Percentiles rank a stretch among this genome's conserved stretches.
Conservation (phyloP, 2,888 invertebrate species). For the Hypomecis atomaria region DNA sequence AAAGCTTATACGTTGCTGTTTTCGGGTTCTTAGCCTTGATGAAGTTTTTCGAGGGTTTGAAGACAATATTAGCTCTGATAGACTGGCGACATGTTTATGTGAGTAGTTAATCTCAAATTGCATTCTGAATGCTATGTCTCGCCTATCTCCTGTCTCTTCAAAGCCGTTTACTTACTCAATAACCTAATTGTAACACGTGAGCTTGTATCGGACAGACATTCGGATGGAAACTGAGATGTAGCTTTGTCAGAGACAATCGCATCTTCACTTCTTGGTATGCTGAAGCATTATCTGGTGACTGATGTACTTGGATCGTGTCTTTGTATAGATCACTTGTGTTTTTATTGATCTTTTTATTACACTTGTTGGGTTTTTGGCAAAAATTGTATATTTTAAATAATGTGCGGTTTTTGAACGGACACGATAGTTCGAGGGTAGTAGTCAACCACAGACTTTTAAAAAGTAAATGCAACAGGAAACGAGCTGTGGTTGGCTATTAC, state of each 20-base stretch:
- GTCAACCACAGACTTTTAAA: too few species aligned
- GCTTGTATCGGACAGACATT: conserved; percentile 1
- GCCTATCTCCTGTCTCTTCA: neutral
- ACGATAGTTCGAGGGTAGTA: too few species aligned
- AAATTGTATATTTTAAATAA: too few species aligned
- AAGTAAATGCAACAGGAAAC: too few species aligned
- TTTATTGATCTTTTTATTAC: too few species aligned
- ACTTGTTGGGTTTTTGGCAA: too few species aligned
- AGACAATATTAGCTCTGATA: conserved; percentile 1
- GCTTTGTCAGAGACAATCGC: neutral
- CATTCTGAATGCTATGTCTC: conserved; percentile 6
- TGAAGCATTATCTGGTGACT: too few species aligned
- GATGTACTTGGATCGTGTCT: too few species aligned
- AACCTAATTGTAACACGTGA: neutral
- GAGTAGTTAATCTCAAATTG: neutral
- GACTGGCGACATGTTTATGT: neutral
- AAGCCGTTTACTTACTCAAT: neutral
- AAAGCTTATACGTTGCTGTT: conserved; percentile 35
- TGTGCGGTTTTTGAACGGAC: too few species aligned
- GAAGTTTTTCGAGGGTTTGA: conserved; percentile 37
- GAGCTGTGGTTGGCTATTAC: too few species aligned
- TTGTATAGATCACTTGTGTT: too few species aligned
- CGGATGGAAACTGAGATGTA: conserved; percentile 6
- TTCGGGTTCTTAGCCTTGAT: conserved; percentile 37
- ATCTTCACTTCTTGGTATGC: neutral